Evolutionary conservation across 2,113 vertebrate genomes (phyloP), one percentile per base, ranked within the genome.

Genomic region (Etheostoma spectabile): DNA sequence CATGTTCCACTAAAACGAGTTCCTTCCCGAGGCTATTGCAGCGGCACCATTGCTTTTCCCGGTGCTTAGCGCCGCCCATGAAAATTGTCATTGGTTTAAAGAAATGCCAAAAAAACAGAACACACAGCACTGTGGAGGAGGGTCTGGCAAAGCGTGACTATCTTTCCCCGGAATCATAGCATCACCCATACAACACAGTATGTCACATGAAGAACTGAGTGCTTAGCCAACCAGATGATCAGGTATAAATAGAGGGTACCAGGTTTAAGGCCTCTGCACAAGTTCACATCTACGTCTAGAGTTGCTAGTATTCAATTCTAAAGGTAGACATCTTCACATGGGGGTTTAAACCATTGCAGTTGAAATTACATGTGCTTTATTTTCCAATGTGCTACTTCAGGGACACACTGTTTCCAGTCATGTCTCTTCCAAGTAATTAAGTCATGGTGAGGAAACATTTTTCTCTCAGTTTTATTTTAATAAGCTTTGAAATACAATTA

Each of bases 401-500:
- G 52, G 67, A 56, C 56, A 15, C 27, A 71, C 5, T 38, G 11
- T 66, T 79, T 79, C 55, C 68, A 53, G 60, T 22, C 6, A 3
- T 4, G 19, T 48, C 35, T 53, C 48, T 18, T 77, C 52, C 6
- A 62, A 27, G 35, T 38, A 18, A 63, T n/a, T 52, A 66, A 65
- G n/a, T 74, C 52, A 33, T 42, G 13, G 15, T 33, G 67, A 74
- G 2, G 63, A 84, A 83, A 67, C 45, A 65, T 8, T n/a, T 60
- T 71, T 72, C 16, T 46, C 56, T 49, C 46, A 2, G 2, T 66
- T 82, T 86, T 35, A 69, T 46, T 80, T 71, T 77, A 75, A 85
- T 72, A 22, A 74, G 62, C 42, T 84, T 71, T 65, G 45, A 84
- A 89, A 80, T 52, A 49, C 4, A 74, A 67, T 69, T 30, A 74